Conservation (phyloP, 2,113 vertebrate species). For the Scortum barcoo region DNA sequence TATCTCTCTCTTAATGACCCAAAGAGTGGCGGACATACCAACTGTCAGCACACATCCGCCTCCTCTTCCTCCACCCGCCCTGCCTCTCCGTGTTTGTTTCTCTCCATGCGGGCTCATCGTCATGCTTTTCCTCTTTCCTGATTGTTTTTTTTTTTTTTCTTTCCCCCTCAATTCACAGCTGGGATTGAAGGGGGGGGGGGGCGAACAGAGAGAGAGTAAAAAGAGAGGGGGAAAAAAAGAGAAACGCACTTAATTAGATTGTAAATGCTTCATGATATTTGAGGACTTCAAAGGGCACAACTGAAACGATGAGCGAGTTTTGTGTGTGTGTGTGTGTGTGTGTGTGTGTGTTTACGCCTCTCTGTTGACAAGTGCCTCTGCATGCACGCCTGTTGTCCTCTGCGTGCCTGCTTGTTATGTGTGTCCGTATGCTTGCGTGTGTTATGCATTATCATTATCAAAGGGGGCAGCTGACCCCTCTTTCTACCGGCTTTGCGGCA, state of each 20-base stretch:
- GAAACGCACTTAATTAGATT: constrained; percentile 76
- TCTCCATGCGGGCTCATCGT: constrained; percentile 42
- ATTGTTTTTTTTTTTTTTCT: background rate
- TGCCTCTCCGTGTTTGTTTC: constrained; percentile 59
- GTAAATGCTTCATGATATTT: constrained; percentile 79
- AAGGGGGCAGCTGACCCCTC: constrained; percentile 71
- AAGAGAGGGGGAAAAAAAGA: background rate
- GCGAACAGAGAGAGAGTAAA: constrained; percentile 6
- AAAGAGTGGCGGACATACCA: constrained; percentile 69
- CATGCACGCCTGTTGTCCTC: constrained; percentile 20
- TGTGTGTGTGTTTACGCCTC: constrained; percentile 35
- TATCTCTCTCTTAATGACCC: constrained; percentile 69
- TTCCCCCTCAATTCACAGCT: constrained; percentile 40
- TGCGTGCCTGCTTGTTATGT: constrained; percentile 15
- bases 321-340: constrained; percentile 9
- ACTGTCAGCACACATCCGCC: constrained; percentile 78
- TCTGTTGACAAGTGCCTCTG: constrained; percentile 37
- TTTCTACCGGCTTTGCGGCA: constrained; percentile 43
- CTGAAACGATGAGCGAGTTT: constrained; percentile 63
- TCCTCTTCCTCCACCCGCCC: constrained; percentile 20
- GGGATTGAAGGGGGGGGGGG: background rate
- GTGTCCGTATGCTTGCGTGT: constrained; percentile 15
- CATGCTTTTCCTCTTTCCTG: constrained; percentile 7
- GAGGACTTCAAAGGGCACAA: constrained; percentile 78
- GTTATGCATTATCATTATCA: constrained; percentile 77